Evolutionary conservation across 2,113 vertebrate genomes (phyloP).

Genomic region (Ursus arctos): DNA sequence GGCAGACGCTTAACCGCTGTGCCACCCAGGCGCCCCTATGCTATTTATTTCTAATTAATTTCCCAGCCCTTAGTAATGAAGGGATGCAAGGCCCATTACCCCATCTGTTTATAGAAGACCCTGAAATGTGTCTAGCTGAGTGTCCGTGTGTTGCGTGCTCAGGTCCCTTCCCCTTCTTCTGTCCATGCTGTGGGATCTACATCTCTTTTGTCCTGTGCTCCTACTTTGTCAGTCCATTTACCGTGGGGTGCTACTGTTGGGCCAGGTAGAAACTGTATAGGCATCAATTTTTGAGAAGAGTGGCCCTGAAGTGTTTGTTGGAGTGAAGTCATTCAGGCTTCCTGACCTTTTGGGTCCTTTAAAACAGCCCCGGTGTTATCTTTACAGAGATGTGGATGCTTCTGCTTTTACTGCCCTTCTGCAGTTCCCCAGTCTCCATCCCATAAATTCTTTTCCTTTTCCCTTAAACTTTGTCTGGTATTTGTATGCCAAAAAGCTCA

Average conservation of each 20-base stretch:
- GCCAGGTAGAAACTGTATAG: background rate
- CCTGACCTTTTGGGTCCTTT: background rate
- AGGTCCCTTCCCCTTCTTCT: accelerated
- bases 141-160: background rate
- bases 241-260: background rate
- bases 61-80: background rate
- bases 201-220: background rate
- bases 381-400: background rate
- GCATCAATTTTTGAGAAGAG: background rate
- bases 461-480: background rate
- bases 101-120: background rate
- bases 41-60: background rate
- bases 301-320: background rate
- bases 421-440: background rate
- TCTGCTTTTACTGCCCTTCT: background rate
- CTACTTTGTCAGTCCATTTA: background rate
- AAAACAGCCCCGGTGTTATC: no score
- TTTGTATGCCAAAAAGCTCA: background rate
- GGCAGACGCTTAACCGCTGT: no score
- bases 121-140: no score
- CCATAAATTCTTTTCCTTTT: background rate
- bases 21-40: no score
- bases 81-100: accelerated
- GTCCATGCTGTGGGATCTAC: accelerated
- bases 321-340: background rate